Conservation (phyloP, 2,113 vertebrate species). For the Grammomys dolichurus region DNA sequence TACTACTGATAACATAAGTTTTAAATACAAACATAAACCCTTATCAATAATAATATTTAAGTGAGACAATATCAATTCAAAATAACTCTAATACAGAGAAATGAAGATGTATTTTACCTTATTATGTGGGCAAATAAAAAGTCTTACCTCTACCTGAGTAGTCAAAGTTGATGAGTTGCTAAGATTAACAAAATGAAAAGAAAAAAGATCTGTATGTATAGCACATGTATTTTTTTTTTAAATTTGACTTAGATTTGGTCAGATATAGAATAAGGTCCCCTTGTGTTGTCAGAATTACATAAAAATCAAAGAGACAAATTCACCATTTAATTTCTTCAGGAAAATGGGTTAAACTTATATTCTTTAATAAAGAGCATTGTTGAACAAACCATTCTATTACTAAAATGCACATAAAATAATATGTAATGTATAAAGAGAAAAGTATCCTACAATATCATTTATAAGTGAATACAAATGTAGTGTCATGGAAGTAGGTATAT, state of each 20-base stretch:
- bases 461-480: not conserved
- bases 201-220: not conserved
- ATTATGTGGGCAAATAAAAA: conserved; percentile 58
- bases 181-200: conserved; percentile 20
- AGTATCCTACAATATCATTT: not conserved
- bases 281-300: not conserved
- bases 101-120: conserved; percentile 10
- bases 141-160: not conserved
- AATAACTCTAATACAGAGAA: not conserved
- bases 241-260: not conserved
- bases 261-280: not conserved
- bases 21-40: not conserved
- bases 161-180: not conserved
- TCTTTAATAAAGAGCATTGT: not conserved
- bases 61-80: conserved; percentile 22
- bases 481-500: not conserved
- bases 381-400: not conserved
- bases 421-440: not conserved
- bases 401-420: not conserved
- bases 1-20: not conserved
- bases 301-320: not conserved
- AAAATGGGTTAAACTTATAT: not conserved
- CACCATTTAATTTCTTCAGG: not conserved
- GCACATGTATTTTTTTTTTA: not conserved
- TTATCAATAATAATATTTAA: not conserved